Base-by-base conservation (phyloP, 2,888 invertebrate genomes). In the Phoenoteleia sp. region DNA sequence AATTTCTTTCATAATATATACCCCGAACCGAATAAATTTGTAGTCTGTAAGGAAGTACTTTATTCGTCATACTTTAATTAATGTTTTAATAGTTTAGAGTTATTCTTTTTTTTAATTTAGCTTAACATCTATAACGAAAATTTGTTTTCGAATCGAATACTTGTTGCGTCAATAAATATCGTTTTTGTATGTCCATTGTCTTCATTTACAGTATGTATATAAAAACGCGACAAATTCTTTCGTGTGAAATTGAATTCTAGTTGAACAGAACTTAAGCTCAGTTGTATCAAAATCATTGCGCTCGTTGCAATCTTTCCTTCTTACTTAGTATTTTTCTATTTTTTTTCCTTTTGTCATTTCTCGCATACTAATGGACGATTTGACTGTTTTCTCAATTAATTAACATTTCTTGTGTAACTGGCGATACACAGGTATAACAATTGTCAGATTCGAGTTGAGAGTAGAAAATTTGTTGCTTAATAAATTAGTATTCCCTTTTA, bases 11-110 rank as follows among this genome's bases (percentile, higher is more conserved):
- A 69, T 52, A 69, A 66, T 83, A 42, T 87, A 84, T 88, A 87
- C 89, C 90, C 88, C 89, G 89, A 89, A 89, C 88, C 88, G 86
- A 77, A 84, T 42, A 56, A n/a, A 52, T 42, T 23, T 27, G 17
- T 27, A n/a, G n/a, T 23, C 27, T 11, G 21, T 17, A 52, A 72
- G 72, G 27, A 58, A 0, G 17, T 13, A 49, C 36, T 39, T 1
- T 36, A 7, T 29, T 27, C 21, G 27, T 49, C 15, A 13, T 15
- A 11, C 69, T 60, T 58, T 29, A 21, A 39, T 67, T 67, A 58
- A 67, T 49, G 47, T 49, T 36, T 47, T 45, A 54, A 23, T 76
- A 66, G 15, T 64, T 39, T n/a, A n/a, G n/a, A n/a, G n/a, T n/a
- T n/a, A n/a, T n/a, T n/a, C n/a, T n/a, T 47, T 25, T 56, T 1